Evolutionary conservation across 2,888 invertebrate species (phyloP), one percentile per base, ranked within the genome.

Genomic region (Elmis aenea): DNA sequence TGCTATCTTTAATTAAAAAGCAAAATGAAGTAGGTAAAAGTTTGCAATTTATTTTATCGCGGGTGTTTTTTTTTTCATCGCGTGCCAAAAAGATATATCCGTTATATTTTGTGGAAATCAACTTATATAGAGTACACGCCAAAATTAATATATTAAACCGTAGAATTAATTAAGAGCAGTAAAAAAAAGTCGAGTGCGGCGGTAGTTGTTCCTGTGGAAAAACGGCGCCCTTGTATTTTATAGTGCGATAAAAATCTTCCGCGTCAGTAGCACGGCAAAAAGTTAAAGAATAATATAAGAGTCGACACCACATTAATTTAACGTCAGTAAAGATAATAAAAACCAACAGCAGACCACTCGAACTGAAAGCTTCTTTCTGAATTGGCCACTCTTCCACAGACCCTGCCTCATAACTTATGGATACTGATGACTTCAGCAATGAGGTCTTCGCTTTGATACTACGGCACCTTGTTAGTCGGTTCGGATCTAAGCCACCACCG

Each of bases 401-500:
- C 52, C 54, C 52, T 48, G 59, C 57, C 76, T 79, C 74, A 80
- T 81, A 78, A 72, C 79, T 81, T 81, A 81, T 81, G 81, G 77
- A 81, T 81, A 81, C 81, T 81, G 80, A 80, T 81, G 81, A 79
- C 79, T 74, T 70, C 66, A 64, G 70, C 77, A 81, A 81, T 80
- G 79, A 81, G 73, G 55, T 50, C 62, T 52, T 44, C 46, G 45
- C 52, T 54, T 54, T 55, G 57, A 54, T 57, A 53, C 55, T 48
- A 52, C 54, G 48, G 52, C 56, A 59, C 62, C 62, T 65, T 64
- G 65, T 65, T 65, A 65, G 61, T 55, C 50, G 38, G 30, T 32
- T 38, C 33, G 13, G 34, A 42, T 22, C 38, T 28, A 27, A 28
- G 27, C 32, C 28, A 33, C 34, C 40, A 31, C 22, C 37, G 33